A percentile compares a stretch with the other conserved stretches of the same genome.
Conservation (phyloP, 2,113 vertebrate genomes). For the Pollimyrus isidori region DNA sequence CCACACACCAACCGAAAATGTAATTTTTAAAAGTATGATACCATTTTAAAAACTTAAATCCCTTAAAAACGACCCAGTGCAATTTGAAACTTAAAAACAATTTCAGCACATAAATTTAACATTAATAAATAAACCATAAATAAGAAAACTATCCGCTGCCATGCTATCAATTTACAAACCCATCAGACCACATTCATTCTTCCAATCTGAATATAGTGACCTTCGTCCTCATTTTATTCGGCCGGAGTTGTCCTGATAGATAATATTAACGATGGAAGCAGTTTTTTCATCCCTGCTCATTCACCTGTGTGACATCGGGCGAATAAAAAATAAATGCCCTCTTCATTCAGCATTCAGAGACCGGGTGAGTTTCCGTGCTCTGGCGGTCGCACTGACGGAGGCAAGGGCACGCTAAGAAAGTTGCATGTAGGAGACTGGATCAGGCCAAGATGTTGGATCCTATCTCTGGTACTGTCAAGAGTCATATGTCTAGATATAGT, state of each 20-base stretch:
- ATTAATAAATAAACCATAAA: not conserved
- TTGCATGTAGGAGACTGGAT: not conserved
- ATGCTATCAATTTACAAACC: not conserved
- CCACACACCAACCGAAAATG: not conserved
- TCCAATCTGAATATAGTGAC: not conserved
- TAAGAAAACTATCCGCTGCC: not conserved
- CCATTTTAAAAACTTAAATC: not conserved
- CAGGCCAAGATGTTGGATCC: constrained; percentile 2
- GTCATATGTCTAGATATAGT: constrained; percentile 8
- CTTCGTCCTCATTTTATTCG: not conserved
- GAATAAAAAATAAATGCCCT: not conserved
- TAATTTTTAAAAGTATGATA: not conserved
- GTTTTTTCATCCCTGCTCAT: not conserved
- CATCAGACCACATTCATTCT: not conserved
- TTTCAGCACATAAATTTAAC: not conserved
- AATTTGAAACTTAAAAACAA: not conserved
- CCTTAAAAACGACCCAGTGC: not conserved
- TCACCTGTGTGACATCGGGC: not conserved
- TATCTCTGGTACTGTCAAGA: constrained; percentile 5
- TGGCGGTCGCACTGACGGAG: not conserved
- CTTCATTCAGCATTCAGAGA: not conserved
- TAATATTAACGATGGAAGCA: not conserved
- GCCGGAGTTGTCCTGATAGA: not conserved
- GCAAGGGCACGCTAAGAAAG: not conserved
- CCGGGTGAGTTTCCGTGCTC: not conserved